A percentile compares a stretch with the other conserved stretches of the same genome.
Conservation (phyloP, 2,113 vertebrate species). For the Salvelinus sp. region DNA sequence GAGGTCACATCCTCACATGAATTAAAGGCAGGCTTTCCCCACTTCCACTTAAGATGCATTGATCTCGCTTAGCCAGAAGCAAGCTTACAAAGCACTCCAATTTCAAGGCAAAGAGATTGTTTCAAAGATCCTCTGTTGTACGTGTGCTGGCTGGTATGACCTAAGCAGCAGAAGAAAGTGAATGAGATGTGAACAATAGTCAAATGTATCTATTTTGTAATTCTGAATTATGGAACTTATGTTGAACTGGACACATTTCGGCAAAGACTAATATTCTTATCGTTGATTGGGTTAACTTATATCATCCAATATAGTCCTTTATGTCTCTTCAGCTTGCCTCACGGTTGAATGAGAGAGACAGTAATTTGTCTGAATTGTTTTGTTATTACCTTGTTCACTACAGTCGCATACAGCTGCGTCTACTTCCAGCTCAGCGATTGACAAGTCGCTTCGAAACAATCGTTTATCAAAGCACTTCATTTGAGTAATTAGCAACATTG, state of each 20-base stretch:
- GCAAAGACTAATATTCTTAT: too few species aligned
- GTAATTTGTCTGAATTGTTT: constrained; percentile 65
- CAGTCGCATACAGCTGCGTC: constrained; percentile 55
- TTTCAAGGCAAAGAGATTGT: constrained; percentile 33
- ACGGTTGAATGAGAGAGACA: constrained; percentile 45
- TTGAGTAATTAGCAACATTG: constrained; percentile 64
- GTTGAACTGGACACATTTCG: too few species aligned
- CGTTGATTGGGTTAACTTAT: not conserved
- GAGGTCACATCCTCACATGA: constrained; percentile 78
- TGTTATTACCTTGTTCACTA: constrained; percentile 60
- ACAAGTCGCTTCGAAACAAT: constrained; percentile 58
- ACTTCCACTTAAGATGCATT: constrained; percentile 56
- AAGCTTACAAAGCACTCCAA: constrained; percentile 34
- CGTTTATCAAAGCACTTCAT: constrained; percentile 42
- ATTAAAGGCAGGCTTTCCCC: constrained; percentile 67
- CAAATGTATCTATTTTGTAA: not conserved
- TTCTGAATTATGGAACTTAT: not conserved
- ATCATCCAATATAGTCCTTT: constrained; percentile 17
- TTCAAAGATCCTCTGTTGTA: constrained; percentile 8
- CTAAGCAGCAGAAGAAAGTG: not conserved
- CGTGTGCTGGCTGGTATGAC: constrained; percentile 23
- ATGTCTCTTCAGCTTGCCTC: constrained; percentile 13
- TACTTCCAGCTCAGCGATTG: constrained; percentile 40
- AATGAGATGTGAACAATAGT: not conserved
- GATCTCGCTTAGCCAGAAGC: constrained; percentile 66